phyloP scores from a whole-genome alignment of 2,888 invertebrate species.

The Thymelicus acteon region DNA sequence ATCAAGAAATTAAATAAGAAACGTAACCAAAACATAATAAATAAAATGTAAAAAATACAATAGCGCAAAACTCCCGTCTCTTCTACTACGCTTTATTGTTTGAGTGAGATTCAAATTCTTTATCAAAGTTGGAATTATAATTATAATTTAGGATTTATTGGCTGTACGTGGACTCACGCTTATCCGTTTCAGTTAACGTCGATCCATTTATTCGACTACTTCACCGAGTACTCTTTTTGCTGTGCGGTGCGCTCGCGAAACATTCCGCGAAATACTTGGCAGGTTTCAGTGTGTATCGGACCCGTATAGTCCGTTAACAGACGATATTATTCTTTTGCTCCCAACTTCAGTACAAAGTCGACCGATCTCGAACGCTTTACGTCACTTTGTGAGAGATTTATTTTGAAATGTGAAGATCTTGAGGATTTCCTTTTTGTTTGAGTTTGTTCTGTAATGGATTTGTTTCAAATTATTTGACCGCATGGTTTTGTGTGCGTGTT shows the following conservation, averaged over 20 bases:
- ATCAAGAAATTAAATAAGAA: neutral
- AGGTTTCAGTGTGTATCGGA: neutral
- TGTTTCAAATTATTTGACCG: neutral
- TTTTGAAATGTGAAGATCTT: constrained; percentile 16
- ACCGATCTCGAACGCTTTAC: constrained; percentile 11
- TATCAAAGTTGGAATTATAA: too few relatives aligned
- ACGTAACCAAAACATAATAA: too few relatives aligned
- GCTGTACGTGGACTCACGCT: too few relatives aligned
- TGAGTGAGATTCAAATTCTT: too few relatives aligned
- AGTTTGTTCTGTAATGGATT: neutral
- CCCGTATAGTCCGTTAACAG: constrained; percentile 5
- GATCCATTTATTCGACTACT: neutral
- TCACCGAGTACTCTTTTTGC: neutral
- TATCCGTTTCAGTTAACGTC: too few relatives aligned
- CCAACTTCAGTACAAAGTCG: constrained; percentile 6
- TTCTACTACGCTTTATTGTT: too few relatives aligned
- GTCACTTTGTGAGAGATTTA: constrained; percentile 16
- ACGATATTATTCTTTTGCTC: constrained; percentile 6
- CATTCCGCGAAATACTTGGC: constrained; percentile 7
- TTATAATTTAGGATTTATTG: too few relatives aligned
- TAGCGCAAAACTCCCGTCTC: too few relatives aligned
- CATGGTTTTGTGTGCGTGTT: too few relatives aligned
- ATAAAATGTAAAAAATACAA: too few relatives aligned
- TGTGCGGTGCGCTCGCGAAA: neutral
- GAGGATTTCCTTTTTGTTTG: neutral